Evolutionary conservation across 1,140 invertebrate species (phyloP), one percentile per base, ranked within the genome.

Genomic region (Sesamia nonagrioides): DNA sequence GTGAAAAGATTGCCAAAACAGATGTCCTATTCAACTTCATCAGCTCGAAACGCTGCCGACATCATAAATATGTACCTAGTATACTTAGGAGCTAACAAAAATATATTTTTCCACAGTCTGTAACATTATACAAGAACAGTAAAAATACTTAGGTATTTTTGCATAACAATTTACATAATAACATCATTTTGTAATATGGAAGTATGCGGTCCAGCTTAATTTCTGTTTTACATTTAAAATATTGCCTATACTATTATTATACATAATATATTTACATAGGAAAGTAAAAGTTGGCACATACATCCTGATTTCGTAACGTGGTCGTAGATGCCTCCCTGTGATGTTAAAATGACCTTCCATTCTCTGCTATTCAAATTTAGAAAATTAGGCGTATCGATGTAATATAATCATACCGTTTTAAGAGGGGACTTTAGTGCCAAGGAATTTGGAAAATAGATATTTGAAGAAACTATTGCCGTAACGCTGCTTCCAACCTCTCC

Each of bases 301-400:
- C 42, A 68, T 68, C 63, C 63, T 68, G 63, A 27, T 68, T 68
- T 27, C 63, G 63, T 13, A 68, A 68, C 42, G n/a, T n/a, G 35
- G 50, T 50, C 21, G 21, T 9, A 48, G 50, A 68, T 33, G 21
- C 63, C 63, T 68, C 63, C 63, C 42, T 68, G 18, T 68, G 63
- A 50, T 68, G 63, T 48, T 27, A 68, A 48, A 21, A 15, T 68
- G 63, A 68, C 63, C 63, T 68, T 33, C 18, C 63, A 50, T 48
- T 68, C 63, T 27, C 63, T 6, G 40, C 17, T 48, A 68, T 48
- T 63, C 18, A 18, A 68, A 68, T 68, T 27, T 27, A 50, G 58
- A 48, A 48, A 68, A 50, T 50, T 68, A 68, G 63, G 18, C 21
- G 63, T 68, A 48, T 68, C 63, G 42, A 48, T 48, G 6, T 45